Conservation (phyloP, 2,888 invertebrate genomes). For the Pachycephus smyrnensis region DNA sequence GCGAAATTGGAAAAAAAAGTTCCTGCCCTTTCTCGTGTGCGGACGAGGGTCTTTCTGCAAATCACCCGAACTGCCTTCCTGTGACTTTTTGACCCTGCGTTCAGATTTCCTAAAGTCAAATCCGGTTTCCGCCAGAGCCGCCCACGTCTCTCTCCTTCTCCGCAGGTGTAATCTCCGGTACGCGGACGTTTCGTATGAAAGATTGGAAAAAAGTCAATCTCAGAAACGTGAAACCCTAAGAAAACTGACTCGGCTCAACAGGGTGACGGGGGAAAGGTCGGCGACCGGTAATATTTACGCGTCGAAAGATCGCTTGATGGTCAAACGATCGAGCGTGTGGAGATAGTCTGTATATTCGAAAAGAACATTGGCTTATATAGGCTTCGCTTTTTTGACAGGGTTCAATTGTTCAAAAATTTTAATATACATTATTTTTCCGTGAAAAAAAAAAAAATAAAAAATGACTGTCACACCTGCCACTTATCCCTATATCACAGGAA, state of each 20-base stretch:
- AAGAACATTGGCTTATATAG: neutral
- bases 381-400: neutral
- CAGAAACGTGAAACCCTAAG: neutral
- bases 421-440: neutral
- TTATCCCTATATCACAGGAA: neutral
- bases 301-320: neutral
- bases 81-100: neutral
- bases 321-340: neutral
- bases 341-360: neutral
- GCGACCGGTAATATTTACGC: neutral
- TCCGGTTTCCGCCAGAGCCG: neutral
- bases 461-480: neutral
- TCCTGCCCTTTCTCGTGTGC: neutral
- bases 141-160: neutral
- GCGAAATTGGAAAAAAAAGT: neutral
- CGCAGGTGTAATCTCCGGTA: slow-evolving; percentile 9
- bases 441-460: neutral
- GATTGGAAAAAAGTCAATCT: slow-evolving; percentile 3
- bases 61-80: slow-evolving; percentile 1
- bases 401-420: neutral
- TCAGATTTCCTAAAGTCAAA: slow-evolving; percentile 10
- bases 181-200: slow-evolving; percentile 5
- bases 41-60: neutral
- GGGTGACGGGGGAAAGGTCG: neutral
- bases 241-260: neutral